These are phyloP conservation scores for Halichondria panicea DNA, from an alignment of 37 sponge, comb jelly and placozoan species.

Conservation along the genomic window DNA sequence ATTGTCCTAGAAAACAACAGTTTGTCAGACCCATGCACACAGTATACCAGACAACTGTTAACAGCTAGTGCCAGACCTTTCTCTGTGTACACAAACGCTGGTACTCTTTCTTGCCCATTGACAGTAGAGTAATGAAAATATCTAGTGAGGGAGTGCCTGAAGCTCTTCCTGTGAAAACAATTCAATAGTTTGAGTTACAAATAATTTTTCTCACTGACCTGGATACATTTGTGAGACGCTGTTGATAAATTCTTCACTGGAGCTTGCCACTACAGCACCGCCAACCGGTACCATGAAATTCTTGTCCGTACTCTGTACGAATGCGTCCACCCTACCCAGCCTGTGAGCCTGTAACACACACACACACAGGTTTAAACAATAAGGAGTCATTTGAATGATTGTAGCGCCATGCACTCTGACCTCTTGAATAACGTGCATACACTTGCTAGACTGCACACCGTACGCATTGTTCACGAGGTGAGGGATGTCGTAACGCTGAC, in stretches of 20 bases:
- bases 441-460: constrained; percentile 93
- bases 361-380: neutral
- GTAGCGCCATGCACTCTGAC: constrained; percentile 30
- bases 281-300: constrained; percentile 99
- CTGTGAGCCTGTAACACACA: constrained; percentile 52
- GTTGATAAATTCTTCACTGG: constrained; percentile 55
- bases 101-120: constrained; percentile 83
- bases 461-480: constrained; percentile 98
- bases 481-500: constrained; percentile 67
- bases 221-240: constrained; percentile 86
- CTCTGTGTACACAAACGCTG: constrained; percentile 57
- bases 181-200: neutral
- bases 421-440: constrained; percentile 86
- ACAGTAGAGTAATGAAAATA: constrained; percentile 94
- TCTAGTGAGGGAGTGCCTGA: constrained; percentile 87
- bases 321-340: constrained; percentile 88
- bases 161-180: constrained; percentile 68
- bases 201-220: constrained; percentile 38
- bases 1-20: constrained; percentile 51
- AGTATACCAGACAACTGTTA: neutral
- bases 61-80: constrained; percentile 40
- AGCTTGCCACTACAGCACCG: constrained; percentile 88
- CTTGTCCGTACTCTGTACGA: constrained; percentile 97
- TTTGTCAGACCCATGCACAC: neutral
- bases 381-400: too few relatives aligned